These are phyloP conservation scores for Onychomys torridus DNA, from an alignment of 2,797 vertebrate species.

Conservation along the genomic window DNA sequence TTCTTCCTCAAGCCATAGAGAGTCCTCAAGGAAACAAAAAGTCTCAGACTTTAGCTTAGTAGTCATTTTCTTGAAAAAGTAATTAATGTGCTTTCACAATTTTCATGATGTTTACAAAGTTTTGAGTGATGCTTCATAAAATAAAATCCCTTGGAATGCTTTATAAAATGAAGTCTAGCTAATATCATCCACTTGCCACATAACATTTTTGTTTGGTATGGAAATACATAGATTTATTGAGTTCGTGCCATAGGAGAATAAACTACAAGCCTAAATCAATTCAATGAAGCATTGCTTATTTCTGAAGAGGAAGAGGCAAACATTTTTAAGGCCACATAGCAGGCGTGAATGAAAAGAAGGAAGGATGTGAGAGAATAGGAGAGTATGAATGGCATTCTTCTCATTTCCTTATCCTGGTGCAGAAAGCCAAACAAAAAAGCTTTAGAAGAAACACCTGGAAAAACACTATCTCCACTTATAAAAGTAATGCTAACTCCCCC, in stretches of 20 bases:
- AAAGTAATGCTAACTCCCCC: neutral
- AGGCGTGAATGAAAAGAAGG: slow-evolving; percentile 62
- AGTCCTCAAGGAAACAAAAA: slow-evolving; percentile 39
- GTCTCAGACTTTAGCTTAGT: neutral
- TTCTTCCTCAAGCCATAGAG: slow-evolving; percentile 50
- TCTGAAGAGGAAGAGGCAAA: slow-evolving; percentile 29
- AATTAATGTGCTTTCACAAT: slow-evolving; percentile 20
- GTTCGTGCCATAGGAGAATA: slow-evolving; percentile 29
- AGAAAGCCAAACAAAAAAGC: slow-evolving; percentile 61
- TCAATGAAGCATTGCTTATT: slow-evolving; percentile 43
- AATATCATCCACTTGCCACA: slow-evolving; percentile 40
- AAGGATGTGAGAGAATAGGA: slow-evolving; percentile 67
- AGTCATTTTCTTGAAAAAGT: slow-evolving; percentile 27
- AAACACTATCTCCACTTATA: slow-evolving; percentile 37
- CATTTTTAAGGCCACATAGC: neutral
- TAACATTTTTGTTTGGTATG: neutral
- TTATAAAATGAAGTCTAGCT: slow-evolving; percentile 42
- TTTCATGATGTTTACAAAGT: slow-evolving; percentile 10
- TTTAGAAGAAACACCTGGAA: slow-evolving; percentile 71
- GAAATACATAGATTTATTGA: slow-evolving; percentile 27
- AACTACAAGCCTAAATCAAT: slow-evolving; percentile 14
- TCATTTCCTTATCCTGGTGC: slow-evolving; percentile 55
- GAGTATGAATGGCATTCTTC: slow-evolving; percentile 46
- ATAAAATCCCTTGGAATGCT: slow-evolving; percentile 27
- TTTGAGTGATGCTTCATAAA: slow-evolving; percentile 43